Conservation (phyloP, 2,888 invertebrate genomes). For the Drosophila subquinaria region DNA sequence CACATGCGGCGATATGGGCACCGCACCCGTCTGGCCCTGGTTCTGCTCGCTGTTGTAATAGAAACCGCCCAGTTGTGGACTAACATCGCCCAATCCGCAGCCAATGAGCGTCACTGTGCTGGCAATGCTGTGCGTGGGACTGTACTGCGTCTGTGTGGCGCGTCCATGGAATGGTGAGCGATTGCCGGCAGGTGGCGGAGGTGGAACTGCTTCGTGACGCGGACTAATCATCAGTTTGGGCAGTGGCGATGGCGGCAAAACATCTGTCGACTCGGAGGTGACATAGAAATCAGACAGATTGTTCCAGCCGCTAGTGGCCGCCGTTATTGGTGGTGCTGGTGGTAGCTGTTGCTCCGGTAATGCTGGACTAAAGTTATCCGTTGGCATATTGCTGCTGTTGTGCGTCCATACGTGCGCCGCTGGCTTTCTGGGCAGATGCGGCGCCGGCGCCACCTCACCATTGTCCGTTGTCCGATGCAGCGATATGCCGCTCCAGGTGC, state of each 20-base stretch:
- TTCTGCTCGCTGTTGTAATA: slow-evolving; percentile 67
- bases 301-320: slow-evolving; percentile 34
- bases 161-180: slow-evolving; percentile 84
- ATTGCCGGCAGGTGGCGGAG: slow-evolving; percentile 70
- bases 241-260: slow-evolving; percentile 76
- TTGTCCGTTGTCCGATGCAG: slow-evolving; percentile 57
- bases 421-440: slow-evolving; percentile 76
- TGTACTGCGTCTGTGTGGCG: slow-evolving; percentile 60
- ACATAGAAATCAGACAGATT: slow-evolving; percentile 43
- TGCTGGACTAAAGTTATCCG: slow-evolving; percentile 62
- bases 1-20: slow-evolving; percentile 85
- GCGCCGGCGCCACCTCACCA: slow-evolving; percentile 66
- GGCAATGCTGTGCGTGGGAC: slow-evolving; percentile 76
- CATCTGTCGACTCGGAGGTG: slow-evolving; percentile 48
- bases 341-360: slow-evolving; percentile 53
- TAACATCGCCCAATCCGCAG: slow-evolving; percentile 57
- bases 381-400: slow-evolving; percentile 44
- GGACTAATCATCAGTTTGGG: slow-evolving; percentile 83
- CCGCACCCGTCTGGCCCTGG: slow-evolving; percentile 55
- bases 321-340: not conserved
- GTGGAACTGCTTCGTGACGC: slow-evolving; percentile 77
- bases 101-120: slow-evolving; percentile 69
- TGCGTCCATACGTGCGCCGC: slow-evolving; percentile 71
- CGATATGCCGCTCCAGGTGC: slow-evolving; percentile 62
- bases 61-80: slow-evolving; percentile 70